These are phyloP conservation scores for Vidua macroura DNA, from an alignment of 2,113 vertebrate genomes.

Conservation along the genomic window DNA sequence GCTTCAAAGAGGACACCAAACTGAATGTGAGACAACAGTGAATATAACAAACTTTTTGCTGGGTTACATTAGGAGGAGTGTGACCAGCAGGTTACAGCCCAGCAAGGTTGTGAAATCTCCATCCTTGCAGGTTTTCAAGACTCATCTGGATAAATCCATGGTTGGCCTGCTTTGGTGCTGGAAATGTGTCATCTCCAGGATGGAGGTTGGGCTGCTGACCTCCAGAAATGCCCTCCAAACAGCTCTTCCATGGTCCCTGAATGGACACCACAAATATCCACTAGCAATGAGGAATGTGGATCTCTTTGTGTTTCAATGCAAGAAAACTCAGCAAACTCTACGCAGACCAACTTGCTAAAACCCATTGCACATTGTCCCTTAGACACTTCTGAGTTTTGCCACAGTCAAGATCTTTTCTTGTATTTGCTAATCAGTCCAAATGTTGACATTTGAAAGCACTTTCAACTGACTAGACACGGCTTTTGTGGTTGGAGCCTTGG, in stretches of 20 bases:
- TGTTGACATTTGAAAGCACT: constrained; percentile 27
- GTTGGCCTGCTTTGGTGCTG: not conserved
- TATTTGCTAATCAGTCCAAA: not conserved
- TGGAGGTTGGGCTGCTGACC: not conserved
- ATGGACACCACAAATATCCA: not conserved
- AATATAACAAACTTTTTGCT: not conserved
- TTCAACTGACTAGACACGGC: not conserved
- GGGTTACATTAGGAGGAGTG: not conserved
- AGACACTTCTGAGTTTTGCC: not conserved
- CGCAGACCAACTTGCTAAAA: not conserved
- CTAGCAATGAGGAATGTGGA: not conserved
- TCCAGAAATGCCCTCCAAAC: not conserved
- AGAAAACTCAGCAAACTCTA: not conserved
- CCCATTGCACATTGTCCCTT: not conserved
- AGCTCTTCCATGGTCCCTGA: not conserved
- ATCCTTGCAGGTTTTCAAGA: not conserved
- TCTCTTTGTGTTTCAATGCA: not conserved
- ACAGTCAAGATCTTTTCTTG: not conserved
- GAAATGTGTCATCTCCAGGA: not conserved
- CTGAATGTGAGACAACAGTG: not conserved
- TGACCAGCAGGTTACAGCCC: not conserved
- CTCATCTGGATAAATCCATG: not conserved
- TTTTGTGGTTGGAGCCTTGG: constrained; percentile 3
- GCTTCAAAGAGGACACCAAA: not conserved
- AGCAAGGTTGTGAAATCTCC: not conserved